A percentile compares a stretch with the other conserved stretches of the same genome.
Evolutionary conservation across 2,888 invertebrate genomes (phyloP).

Genomic region (Psylliodes chrysocephalus): DNA sequence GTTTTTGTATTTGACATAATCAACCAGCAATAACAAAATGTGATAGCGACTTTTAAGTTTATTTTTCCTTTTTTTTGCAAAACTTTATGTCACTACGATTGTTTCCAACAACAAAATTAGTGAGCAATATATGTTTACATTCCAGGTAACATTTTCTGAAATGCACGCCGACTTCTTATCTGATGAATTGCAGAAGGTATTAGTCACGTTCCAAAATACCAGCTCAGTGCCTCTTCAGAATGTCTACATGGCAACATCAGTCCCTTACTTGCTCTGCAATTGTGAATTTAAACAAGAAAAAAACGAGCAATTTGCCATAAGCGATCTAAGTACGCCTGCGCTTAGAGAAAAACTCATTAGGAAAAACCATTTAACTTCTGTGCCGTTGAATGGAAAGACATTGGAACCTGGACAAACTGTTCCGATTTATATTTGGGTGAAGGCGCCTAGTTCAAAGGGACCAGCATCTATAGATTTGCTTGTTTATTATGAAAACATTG

Average conservation of each 20-base stretch:
- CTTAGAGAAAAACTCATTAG: slow-evolving; percentile 58
- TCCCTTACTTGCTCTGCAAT: slow-evolving; percentile 70
- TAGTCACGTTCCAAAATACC: slow-evolving; percentile 75
- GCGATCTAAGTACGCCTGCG: slow-evolving; percentile 49
- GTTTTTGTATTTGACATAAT: too few species aligned
- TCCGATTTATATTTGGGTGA: slow-evolving; percentile 73
- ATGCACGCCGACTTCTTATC: slow-evolving; percentile 74
- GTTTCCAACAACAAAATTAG: too few species aligned
- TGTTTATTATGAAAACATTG: slow-evolving; percentile 76
- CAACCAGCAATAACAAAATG: too few species aligned
- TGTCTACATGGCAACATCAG: slow-evolving; percentile 74
- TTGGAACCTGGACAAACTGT: slow-evolving; percentile 67
- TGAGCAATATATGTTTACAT: too few species aligned
- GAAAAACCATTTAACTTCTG: slow-evolving; percentile 63
- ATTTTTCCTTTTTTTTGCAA: too few species aligned
- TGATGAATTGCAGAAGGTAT: slow-evolving; percentile 77
- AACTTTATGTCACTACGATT: too few species aligned
- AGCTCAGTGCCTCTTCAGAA: slow-evolving; percentile 74
- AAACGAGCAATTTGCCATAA: slow-evolving; percentile 30
- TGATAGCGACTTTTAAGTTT: too few species aligned
- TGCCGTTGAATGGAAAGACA: slow-evolving; percentile 63
- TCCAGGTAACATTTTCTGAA: slow-evolving; percentile 80
- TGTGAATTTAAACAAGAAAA: slow-evolving; percentile 53
- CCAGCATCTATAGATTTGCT: slow-evolving; percentile 73
- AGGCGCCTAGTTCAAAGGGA: slow-evolving; percentile 75